phyloP scores from a whole-genome alignment of 2,797 vertebrate genomes.

The Strix occidentalis region DNA sequence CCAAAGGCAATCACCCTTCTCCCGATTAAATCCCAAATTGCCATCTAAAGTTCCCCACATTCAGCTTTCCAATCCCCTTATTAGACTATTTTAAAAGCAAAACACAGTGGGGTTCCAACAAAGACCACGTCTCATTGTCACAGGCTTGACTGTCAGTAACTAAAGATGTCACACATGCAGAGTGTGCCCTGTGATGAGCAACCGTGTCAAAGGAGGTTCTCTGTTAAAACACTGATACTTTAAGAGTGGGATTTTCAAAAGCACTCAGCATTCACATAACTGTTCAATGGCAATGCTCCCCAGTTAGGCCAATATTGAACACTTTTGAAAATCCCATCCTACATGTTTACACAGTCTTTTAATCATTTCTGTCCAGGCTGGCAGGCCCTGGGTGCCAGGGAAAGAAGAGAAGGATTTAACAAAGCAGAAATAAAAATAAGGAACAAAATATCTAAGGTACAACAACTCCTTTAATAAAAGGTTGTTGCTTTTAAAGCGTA shows the following conservation, averaged over 20 bases:
- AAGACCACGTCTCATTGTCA: conserved; percentile 60
- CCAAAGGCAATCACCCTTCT: conserved; percentile 66
- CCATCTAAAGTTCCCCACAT: conserved; percentile 60
- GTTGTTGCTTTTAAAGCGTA: neutral
- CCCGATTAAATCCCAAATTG: conserved; percentile 58
- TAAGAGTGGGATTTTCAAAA: conserved; percentile 68
- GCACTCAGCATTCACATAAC: conserved; percentile 59
- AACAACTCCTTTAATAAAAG: conserved; percentile 36
- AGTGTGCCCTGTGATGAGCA: conserved; percentile 62
- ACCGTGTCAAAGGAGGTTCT: conserved; percentile 59
- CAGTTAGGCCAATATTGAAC: conserved; percentile 59
- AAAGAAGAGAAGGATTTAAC: conserved; percentile 53
- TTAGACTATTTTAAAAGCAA: conserved; percentile 61
- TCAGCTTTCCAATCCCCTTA: conserved; percentile 67
- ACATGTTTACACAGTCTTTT: conserved; percentile 67
- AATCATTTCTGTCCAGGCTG: conserved; percentile 65
- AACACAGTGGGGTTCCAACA: conserved; percentile 57
- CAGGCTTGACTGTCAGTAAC: conserved; percentile 59
- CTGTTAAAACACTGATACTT: conserved; percentile 69
- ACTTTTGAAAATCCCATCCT: conserved; percentile 70
- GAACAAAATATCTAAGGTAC: neutral
- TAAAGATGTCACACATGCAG: conserved; percentile 68
- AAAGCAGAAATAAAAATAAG: conserved; percentile 64
- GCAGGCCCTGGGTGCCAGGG: conserved; percentile 38
- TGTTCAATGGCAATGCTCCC: conserved; percentile 57